phyloP scores from a whole-genome alignment of 2,113 vertebrate genomes.

The Alexandromys fortis region DNA sequence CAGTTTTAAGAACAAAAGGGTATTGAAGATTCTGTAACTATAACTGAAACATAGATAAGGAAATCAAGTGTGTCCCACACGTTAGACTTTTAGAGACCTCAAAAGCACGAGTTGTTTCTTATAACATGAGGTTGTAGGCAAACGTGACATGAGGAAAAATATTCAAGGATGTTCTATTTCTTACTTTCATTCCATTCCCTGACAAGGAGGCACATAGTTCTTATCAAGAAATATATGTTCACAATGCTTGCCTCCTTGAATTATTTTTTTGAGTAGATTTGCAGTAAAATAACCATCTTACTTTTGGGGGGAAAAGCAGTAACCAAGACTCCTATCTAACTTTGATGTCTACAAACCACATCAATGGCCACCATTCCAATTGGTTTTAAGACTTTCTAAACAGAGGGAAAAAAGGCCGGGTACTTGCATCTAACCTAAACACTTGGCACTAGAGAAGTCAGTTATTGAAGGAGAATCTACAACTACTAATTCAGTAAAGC shows the following conservation, averaged over 20 bases:
- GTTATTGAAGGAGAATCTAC: not conserved
- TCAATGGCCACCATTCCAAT: not conserved
- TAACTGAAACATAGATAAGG: not conserved
- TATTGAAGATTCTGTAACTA: not conserved
- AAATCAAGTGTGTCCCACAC: not conserved
- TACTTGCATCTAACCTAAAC: not conserved
- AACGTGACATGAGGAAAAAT: not conserved
- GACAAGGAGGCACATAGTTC: too few species aligned
- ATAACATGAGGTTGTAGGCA: not conserved
- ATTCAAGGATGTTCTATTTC: not conserved
- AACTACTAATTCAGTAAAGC: not conserved
- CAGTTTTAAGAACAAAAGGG: not conserved
- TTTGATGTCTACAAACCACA: not conserved
- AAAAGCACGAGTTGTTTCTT: not conserved
- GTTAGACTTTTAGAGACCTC: not conserved
- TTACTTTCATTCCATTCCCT: not conserved
- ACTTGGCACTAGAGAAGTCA: not conserved
- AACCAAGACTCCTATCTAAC: not conserved
- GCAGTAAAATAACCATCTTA: not conserved
- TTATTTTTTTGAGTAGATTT: not conserved
- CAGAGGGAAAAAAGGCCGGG: not conserved
- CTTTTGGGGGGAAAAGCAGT: not conserved
- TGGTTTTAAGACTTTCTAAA: not conserved
- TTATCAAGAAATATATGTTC: not conserved
- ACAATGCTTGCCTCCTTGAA: not conserved